Conservation (phyloP, 1,140 invertebrate species). For the Globodera rostochiensis region DNA sequence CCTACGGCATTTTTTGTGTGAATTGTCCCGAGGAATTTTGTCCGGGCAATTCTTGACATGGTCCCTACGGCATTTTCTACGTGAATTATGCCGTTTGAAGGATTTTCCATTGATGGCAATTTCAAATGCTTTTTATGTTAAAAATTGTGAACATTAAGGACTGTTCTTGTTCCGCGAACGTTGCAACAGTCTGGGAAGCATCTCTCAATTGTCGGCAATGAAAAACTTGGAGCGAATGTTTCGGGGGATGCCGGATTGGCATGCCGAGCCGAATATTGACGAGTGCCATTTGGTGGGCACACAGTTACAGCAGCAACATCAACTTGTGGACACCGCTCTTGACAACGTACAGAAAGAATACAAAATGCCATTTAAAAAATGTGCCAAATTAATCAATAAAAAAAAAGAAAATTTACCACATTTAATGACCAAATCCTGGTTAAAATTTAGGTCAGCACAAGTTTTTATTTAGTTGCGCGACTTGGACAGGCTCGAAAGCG, state of each 20-base stretch:
- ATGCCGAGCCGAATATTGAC: not conserved
- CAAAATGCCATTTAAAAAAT: no score
- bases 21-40: not conserved
- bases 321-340: slow-evolving; percentile 21
- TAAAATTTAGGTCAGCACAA: no score
- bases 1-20: not conserved
- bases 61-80: not conserved
- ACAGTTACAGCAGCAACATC: not conserved
- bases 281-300: not conserved
- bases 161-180: slow-evolving; percentile 27
- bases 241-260: not conserved
- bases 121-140: not conserved
- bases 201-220: slow-evolving; percentile 30
- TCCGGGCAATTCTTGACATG: no score
- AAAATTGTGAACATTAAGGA: not conserved
- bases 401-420: no score
- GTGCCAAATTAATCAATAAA: no score
- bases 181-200: slow-evolving; percentile 12
- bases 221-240: slow-evolving; percentile 30
- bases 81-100: no score
- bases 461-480: slow-evolving; percentile 14
- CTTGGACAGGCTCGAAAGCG: slow-evolving; percentile 12
- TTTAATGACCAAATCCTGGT: no score
- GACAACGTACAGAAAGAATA: slow-evolving; percentile 4
- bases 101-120: no score